A percentile compares a stretch with the other conserved stretches of the same genome.
Conservation (phyloP, 2,113 vertebrate genomes). For the Poeciliopsis prolifica region DNA sequence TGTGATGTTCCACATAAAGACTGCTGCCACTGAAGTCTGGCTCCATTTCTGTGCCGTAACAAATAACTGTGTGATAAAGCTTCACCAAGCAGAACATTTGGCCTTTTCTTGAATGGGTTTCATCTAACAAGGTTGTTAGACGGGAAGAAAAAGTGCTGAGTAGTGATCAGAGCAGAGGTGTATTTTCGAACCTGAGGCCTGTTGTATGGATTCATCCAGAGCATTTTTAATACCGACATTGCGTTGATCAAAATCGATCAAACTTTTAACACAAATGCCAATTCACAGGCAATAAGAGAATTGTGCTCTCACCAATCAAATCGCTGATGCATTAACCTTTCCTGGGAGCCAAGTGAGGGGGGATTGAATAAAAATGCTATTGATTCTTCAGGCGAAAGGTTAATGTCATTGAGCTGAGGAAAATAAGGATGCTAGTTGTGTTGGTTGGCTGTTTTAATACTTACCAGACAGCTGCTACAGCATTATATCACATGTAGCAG, state of each 20-base stretch:
- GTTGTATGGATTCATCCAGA: slow-evolving; percentile 30
- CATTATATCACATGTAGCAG: not conserved
- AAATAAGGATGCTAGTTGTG: slow-evolving; percentile 30
- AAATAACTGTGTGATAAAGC: slow-evolving; percentile 25
- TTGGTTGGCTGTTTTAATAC: not conserved
- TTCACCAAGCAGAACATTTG: slow-evolving; percentile 35
- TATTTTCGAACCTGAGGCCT: slow-evolving; percentile 32
- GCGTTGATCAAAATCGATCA: slow-evolving; percentile 36
- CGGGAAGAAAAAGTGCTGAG: slow-evolving; percentile 25
- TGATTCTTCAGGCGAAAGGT: slow-evolving; percentile 62
- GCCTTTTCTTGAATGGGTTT: slow-evolving; percentile 44
- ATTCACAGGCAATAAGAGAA: slow-evolving; percentile 34
- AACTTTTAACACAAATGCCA: slow-evolving; percentile 34
- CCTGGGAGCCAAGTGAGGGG: slow-evolving; percentile 25
- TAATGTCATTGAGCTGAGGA: slow-evolving; percentile 37
- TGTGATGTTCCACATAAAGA: slow-evolving; percentile 1
- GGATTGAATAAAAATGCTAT: slow-evolving; percentile 56
- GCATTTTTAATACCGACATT: slow-evolving; percentile 18
- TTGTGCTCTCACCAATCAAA: slow-evolving; percentile 41
- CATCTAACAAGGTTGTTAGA: slow-evolving; percentile 49
- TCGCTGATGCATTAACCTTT: slow-evolving; percentile 63
- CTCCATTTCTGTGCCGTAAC: not conserved
- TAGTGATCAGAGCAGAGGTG: slow-evolving; percentile 16
- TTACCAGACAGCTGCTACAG: not conserved
- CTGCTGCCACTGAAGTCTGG: not conserved